Evolutionary conservation across 2,113 vertebrate genomes (phyloP).

Genomic region (Chelonoidis abingdonii): DNA sequence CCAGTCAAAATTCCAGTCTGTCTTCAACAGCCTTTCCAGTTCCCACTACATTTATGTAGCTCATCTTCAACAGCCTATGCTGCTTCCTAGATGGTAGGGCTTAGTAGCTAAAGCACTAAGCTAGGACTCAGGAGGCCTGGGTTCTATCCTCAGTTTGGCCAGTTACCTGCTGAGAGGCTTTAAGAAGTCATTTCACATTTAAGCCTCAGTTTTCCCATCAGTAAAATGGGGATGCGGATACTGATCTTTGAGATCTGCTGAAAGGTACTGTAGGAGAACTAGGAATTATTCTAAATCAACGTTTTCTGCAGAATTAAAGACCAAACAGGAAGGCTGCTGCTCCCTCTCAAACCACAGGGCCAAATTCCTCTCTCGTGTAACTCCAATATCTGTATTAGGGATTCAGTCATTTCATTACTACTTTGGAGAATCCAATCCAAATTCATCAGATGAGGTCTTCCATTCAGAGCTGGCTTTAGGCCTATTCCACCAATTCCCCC

Average conservation of each 20-base stretch:
- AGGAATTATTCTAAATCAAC: background rate
- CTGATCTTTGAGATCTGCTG: background rate
- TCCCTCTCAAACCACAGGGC: rapidly evolving
- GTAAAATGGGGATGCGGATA: background rate
- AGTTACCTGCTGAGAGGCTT: background rate
- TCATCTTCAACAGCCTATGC: background rate
- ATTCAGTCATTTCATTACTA: background rate
- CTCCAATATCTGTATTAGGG: background rate
- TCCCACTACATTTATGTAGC: rapidly evolving
- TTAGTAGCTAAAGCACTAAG: background rate
- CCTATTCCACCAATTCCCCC: no score
- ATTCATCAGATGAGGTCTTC: background rate
- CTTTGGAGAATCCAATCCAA: background rate
- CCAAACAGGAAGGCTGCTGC: background rate
- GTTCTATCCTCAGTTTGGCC: background rate
- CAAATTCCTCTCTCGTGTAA: background rate
- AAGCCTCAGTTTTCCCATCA: background rate
- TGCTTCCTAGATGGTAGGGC: background rate
- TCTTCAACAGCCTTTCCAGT: background rate
- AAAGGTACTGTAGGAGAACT: background rate
- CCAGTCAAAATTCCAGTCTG: background rate
- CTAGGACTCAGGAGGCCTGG: background rate
- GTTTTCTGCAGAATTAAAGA: rapidly evolving
- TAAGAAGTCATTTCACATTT: background rate
- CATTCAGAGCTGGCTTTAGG: background rate